Evolutionary conservation across 2,888 invertebrate genomes (phyloP).

Genomic region (Drosophila bunnanda): DNA sequence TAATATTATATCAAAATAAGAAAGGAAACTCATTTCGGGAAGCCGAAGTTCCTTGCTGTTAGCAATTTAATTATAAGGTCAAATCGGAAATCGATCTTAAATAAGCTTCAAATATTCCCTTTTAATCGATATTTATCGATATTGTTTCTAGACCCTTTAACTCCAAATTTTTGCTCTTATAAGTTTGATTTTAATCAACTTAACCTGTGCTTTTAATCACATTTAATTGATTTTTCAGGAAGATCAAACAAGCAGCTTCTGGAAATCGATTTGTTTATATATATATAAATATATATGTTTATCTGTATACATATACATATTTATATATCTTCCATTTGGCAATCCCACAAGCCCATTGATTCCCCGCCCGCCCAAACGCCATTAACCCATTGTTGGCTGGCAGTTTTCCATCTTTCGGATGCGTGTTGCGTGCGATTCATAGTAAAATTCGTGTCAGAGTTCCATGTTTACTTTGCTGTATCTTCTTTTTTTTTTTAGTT

Average conservation of each 20-base stretch:
- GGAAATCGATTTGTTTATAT: not conserved
- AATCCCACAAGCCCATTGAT: conserved; percentile 1
- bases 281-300: too few species aligned
- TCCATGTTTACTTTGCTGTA: conserved; percentile 34
- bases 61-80: too few species aligned
- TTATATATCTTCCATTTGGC: not conserved
- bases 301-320: not conserved
- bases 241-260: not conserved
- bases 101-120: too few species aligned
- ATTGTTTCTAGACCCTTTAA: too few species aligned
- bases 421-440: conserved; percentile 39
- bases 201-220: not conserved
- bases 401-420: conserved; percentile 36
- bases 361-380: conserved; percentile 2
- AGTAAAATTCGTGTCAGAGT: conserved; percentile 48
- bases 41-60: too few species aligned
- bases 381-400: conserved; percentile 19
- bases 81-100: too few species aligned
- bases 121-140: too few species aligned
- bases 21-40: too few species aligned
- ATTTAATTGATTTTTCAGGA: not conserved
- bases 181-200: not conserved
- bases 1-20: too few species aligned
- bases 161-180: too few species aligned
- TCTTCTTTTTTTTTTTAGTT: conserved; percentile 2